Evolutionary conservation across 2,113 vertebrate genomes (phyloP), one percentile per base, ranked within the genome.

Genomic region (Barnardius zonarius): DNA sequence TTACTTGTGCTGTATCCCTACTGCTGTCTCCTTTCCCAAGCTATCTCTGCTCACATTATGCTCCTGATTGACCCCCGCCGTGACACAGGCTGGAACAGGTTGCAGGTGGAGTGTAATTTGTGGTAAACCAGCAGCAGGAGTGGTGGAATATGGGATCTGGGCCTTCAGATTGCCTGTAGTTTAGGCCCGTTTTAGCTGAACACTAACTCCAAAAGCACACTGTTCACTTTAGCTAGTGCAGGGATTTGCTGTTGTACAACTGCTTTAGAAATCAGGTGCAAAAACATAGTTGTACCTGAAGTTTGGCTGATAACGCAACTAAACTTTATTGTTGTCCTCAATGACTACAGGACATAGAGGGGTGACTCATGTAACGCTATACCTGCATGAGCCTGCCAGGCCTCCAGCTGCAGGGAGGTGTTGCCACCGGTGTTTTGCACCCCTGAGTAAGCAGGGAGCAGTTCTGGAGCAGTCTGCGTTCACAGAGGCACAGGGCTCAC

Each of bases 31-130:
- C 28, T 48, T 67, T 49, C 41, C 27, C 41, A 51, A 6, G 3
- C 31, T 63, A 4, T 1, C 25, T 69, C 14, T 39, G 22, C 20
- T 48, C 0, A 0, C 23, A 12, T 24, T 5, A 5, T 37, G 28
- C 20, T 48, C 39, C 14, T 5, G 6, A 3, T 19, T 22, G 9
- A 24, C 39, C 10, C 43, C 11, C 0, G 4, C 57, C 8, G 0
- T 6, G 15, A 30, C 46, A 27, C 37, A 13, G 20, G 22, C 33
- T 77, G 41, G 77, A 14, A 61, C 31, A 74, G 8, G 13, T n/a
- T n/a, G 68, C 35, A 43, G 33, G 1, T 3, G 9, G n/a, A 28
- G 11, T 28, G 39, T 33, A 22, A 30, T 27, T 23, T 35, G 17
- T 52, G 41, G 17, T 18, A 22, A 55, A 51, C 20, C 5, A 3